Evolutionary conservation across 64 coral and sea anemone species (phyloP), one percentile per base, ranked within the genome.

Genomic region (Anthopleura sola): DNA sequence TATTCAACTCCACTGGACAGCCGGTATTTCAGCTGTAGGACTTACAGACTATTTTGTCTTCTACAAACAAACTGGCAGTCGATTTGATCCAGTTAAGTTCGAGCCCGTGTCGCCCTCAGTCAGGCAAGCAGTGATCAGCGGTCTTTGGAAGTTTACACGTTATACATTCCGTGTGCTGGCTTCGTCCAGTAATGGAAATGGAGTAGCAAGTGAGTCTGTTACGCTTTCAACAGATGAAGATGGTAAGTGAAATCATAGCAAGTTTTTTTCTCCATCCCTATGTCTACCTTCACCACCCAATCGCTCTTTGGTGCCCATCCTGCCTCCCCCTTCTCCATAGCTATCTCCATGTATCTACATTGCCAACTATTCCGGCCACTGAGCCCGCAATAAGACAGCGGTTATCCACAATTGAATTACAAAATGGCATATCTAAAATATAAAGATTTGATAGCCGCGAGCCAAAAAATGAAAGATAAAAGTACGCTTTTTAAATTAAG

Each of bases 81-180:
- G 39, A 19, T 94, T 78, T 58, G 56, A 28, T 78, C 31, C 29
- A 31, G 39, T 69, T 56, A 40, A 76, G 29, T 55, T 87, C 5
- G 78, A 87, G 57, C 83, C 88, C 19, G 60, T 87, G 31, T 31
- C 37, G 38, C 89, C 79, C 2, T 23, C 37, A 62, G 48, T 37
- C 15, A 74, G 33, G 46, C 71, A 87, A 75, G 39, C 84, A 4
- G 31, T 18, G 15, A 6, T 90, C 6, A 60, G 84, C 49, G 79
- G 80, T 76, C 49, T 94, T 23, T 28, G 75, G 10, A 90, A 90
- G 28, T 94, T 66, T 19, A 90, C 92, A 83, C 33, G 80, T 1
- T 90, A 94, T 60, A 90, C 84, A 46, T 68, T 94, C 28, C 88
- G 92, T 14, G 85, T 94, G 3, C 84, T 87, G 57, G 88, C 89